A percentile compares a stretch with the other conserved stretches of the same genome.
Evolutionary conservation across 2,888 invertebrate species (phyloP).

Genomic region (Oscheius myriophilus): DNA sequence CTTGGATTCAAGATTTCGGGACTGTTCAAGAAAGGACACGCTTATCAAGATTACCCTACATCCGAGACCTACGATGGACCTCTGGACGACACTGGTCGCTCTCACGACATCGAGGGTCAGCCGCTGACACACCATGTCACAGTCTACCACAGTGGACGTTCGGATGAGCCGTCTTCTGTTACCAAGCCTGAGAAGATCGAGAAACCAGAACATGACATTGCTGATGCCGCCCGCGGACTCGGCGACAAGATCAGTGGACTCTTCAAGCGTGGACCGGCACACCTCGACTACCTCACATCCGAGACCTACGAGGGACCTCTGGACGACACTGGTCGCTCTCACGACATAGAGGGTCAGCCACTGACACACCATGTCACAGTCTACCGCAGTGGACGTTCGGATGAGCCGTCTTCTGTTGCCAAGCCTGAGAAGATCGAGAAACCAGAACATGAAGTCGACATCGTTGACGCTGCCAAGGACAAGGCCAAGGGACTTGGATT

Average conservation of each 20-base stretch:
- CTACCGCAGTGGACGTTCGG: constrained; percentile 9
- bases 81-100: constrained; percentile 17
- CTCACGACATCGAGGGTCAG: constrained; percentile 36
- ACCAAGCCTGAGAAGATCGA: constrained; percentile 5
- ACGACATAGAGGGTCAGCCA: constrained; percentile 14
- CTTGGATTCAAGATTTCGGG: too few relatives aligned
- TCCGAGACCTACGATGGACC: constrained; percentile 19
- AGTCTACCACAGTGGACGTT: not conserved
- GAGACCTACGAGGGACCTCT: constrained; percentile 18
- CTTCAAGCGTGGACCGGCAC: constrained; percentile 48
- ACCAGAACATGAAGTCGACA: constrained; percentile 25
- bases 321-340: constrained; percentile 1
- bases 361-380: constrained; percentile 12
- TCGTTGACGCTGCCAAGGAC: not conserved
- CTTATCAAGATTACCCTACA: constrained; percentile 40
- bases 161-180: too few relatives aligned
- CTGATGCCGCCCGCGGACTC: constrained; percentile 16
- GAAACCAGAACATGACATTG: constrained; percentile 14
- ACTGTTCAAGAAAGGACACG: constrained; percentile 34
- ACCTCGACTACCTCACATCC: constrained; percentile 50
- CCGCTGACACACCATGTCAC: constrained; percentile 6
- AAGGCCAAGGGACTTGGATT: constrained; percentile 20
- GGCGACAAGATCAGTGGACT: constrained; percentile 48
- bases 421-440: constrained; percentile 27
- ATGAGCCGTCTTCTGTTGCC: constrained; percentile 8